Evolutionary conservation across 2,888 invertebrate genomes (phyloP).

Genomic region (Galeopsomyia nigrocyanea): DNA sequence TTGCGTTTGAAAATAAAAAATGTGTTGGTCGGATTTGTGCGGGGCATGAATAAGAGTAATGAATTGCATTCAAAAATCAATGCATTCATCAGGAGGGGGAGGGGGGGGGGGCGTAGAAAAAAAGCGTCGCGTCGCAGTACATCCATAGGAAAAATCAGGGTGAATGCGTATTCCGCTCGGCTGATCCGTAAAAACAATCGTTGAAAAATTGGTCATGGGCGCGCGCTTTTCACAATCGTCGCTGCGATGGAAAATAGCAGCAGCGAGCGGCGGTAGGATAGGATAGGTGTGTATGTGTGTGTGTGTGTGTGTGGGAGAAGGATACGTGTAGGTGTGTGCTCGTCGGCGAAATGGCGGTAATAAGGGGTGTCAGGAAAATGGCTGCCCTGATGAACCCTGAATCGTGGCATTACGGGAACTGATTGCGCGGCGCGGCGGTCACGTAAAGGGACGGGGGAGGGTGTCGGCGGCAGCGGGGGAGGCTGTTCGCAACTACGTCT

Average conservation of each 20-base stretch:
- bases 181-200: slow-evolving; percentile 41
- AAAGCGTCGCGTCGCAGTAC: no score
- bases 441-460: slow-evolving; percentile 13
- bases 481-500: slow-evolving; percentile 43
- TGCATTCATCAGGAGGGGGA: no score
- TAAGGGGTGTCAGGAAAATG: slow-evolving; percentile 65
- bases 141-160: background rate
- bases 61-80: no score
- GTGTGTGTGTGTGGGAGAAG: slow-evolving; percentile 6
- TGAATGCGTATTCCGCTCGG: slow-evolving; percentile 7
- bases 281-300: background rate
- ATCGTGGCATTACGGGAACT: slow-evolving; percentile 64
- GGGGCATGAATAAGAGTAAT: no score
- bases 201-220: slow-evolving; percentile 30
- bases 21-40: no score
- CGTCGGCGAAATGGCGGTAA: slow-evolving; percentile 63
- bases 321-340: slow-evolving; percentile 22
- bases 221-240: slow-evolving; percentile 3
- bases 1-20: no score
- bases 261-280: background rate
- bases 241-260: slow-evolving; percentile 14
- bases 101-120: no score
- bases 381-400: slow-evolving; percentile 64
- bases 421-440: slow-evolving; percentile 58
- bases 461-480: slow-evolving; percentile 29